Conservation (phyloP, 1,140 invertebrate genomes). For the Mya arenaria region DNA sequence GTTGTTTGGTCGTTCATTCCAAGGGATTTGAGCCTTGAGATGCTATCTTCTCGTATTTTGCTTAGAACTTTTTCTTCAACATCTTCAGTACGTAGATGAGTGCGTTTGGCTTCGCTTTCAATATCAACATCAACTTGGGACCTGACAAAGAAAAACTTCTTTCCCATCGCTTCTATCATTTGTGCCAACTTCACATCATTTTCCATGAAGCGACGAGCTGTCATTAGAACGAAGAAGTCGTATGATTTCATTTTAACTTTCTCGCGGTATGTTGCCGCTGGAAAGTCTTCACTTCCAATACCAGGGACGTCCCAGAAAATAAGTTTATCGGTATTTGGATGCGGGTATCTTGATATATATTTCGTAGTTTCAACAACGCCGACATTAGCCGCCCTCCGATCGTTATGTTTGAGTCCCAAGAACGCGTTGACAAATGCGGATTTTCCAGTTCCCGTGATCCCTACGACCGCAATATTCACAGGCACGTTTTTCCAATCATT, state of each 20-base stretch:
- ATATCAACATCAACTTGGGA: constrained; percentile 1
- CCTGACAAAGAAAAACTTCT: constrained; percentile 3
- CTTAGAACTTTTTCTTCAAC: not conserved
- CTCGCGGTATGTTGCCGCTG: not conserved
- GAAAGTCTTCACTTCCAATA: not conserved
- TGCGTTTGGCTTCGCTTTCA: not conserved
- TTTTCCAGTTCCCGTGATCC: not conserved
- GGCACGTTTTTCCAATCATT: not conserved
- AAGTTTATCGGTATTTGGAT: not conserved
- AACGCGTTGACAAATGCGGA: not conserved
- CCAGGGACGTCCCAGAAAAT: constrained; percentile 8
- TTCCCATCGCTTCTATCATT: not conserved
- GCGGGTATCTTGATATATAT: not conserved
- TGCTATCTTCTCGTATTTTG: not conserved
- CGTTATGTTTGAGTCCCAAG: not conserved
- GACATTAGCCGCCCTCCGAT: not conserved
- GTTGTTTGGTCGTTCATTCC: not conserved
- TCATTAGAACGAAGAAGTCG: constrained; percentile 13
- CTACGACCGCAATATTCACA: not conserved
- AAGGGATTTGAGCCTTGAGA: not conserved
- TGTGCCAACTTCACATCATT: constrained; percentile 4
- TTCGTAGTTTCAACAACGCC: not conserved
- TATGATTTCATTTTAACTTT: not conserved
- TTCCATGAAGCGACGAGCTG: not conserved
- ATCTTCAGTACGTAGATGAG: not conserved